A percentile compares a stretch with the other conserved stretches of the same genome.
Conservation (phyloP, 2,113 vertebrate genomes). For the western clawed frog (Xenopus tropicalis) region UCB_Xtro_10.0 CM004452.2:51326001-51326500, state of each 20-base stretch:
- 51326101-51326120: too few species aligned
- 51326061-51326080: too few species aligned
- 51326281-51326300: slow-evolving; percentile 52
- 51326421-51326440: too few species aligned
- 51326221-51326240: slow-evolving; percentile 53
- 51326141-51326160: slow-evolving; percentile 57
- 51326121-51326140: background rate
- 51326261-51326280: slow-evolving; percentile 52
- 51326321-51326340: slow-evolving; percentile 55
- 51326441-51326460: too few species aligned
- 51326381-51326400: slow-evolving; percentile 19
- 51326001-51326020: too few species aligned
- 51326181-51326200: slow-evolving; percentile 67
- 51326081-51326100: too few species aligned
- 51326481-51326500: too few species aligned
- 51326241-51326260: slow-evolving; percentile 45
- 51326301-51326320: slow-evolving; percentile 55
- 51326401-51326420: too few species aligned
- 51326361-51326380: slow-evolving; percentile 52
- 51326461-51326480: too few species aligned
- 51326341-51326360: slow-evolving; percentile 42
- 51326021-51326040: too few species aligned
- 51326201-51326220: slow-evolving; percentile 59
- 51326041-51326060: too few species aligned
- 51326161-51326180: slow-evolving; percentile 57